Conservation (phyloP, 2,888 invertebrate genomes). For the Arrhopalites spinosus region DNA sequence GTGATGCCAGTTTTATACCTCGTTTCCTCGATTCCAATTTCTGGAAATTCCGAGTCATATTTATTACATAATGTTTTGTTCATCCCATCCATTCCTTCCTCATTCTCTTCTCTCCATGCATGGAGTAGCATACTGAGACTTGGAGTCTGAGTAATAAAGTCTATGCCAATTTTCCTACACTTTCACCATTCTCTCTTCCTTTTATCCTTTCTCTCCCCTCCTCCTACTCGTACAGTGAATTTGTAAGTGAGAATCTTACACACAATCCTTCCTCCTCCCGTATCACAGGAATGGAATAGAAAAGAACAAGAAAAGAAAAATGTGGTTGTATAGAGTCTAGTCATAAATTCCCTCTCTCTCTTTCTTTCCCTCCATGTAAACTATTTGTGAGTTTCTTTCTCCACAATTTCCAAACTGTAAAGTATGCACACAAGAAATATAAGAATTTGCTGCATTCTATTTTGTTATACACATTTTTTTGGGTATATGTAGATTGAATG, state of each 20-base stretch:
- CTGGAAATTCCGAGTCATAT: constrained; percentile 22
- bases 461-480: too few relatives aligned
- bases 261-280: not conserved
- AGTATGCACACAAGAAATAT: too few relatives aligned
- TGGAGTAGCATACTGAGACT: not conserved
- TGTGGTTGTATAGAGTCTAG: constrained; percentile 6
- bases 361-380: not conserved
- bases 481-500: not conserved
- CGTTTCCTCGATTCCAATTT: constrained; percentile 31
- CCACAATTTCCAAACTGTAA: too few relatives aligned
- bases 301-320: not conserved
- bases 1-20: constrained; percentile 29
- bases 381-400: too few relatives aligned
- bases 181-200: not conserved
- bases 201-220: not conserved
- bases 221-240: not conserved
- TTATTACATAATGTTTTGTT: constrained; percentile 34
- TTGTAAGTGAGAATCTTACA: constrained; percentile 8
- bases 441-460: too few relatives aligned
- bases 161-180: constrained; percentile 23
- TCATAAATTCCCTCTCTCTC: not conserved
- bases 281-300: not conserved
- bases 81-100: constrained; percentile 5
- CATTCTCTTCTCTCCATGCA: not conserved
- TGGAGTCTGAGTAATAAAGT: constrained; percentile 23